phyloP scores from a whole-genome alignment of 2,888 invertebrate species.

The Colletes collaris region DNA sequence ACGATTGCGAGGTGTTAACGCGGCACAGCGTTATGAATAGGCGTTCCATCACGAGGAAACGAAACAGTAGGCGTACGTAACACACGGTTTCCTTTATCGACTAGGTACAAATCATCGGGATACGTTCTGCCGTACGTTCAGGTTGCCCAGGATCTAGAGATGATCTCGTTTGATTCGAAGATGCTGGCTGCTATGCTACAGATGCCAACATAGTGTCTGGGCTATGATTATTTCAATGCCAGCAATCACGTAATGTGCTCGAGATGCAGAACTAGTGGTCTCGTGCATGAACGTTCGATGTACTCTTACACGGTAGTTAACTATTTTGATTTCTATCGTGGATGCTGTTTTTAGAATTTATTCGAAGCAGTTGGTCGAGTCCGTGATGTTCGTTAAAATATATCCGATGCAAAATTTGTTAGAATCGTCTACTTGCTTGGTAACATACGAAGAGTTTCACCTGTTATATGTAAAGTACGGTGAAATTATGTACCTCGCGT shows the following conservation, averaged over 20 bases:
- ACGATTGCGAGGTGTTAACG: slow-evolving; percentile 78
- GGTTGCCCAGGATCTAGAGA: slow-evolving; percentile 23
- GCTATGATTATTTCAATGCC: slow-evolving; percentile 37
- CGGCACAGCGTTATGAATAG: slow-evolving; percentile 53
- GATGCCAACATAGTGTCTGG: not conserved
- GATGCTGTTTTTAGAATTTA: too few relatives aligned
- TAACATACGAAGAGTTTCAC: too few relatives aligned
- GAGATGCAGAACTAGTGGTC: slow-evolving; percentile 22
- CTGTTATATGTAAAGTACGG: too few relatives aligned
- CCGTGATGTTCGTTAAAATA: too few relatives aligned
- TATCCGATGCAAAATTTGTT: too few relatives aligned
- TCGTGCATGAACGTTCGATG: not conserved
- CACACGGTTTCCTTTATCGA: slow-evolving; percentile 63
- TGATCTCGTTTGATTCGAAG: slow-evolving; percentile 36
- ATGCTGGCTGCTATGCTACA: not conserved
- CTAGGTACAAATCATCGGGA: slow-evolving; percentile 59
- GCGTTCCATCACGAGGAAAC: slow-evolving; percentile 32
- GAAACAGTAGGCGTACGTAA: slow-evolving; percentile 61
- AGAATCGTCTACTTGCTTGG: too few relatives aligned
- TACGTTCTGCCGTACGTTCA: not conserved
- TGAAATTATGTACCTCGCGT: too few relatives aligned
- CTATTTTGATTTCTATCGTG: not conserved
- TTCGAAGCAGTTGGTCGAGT: too few relatives aligned
- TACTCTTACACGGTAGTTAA: slow-evolving; percentile 1
- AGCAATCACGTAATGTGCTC: slow-evolving; percentile 19